Evolutionary conservation across 2,888 invertebrate genomes (phyloP).

Genomic region (Stenoptilia bipunctidactyla): DNA sequence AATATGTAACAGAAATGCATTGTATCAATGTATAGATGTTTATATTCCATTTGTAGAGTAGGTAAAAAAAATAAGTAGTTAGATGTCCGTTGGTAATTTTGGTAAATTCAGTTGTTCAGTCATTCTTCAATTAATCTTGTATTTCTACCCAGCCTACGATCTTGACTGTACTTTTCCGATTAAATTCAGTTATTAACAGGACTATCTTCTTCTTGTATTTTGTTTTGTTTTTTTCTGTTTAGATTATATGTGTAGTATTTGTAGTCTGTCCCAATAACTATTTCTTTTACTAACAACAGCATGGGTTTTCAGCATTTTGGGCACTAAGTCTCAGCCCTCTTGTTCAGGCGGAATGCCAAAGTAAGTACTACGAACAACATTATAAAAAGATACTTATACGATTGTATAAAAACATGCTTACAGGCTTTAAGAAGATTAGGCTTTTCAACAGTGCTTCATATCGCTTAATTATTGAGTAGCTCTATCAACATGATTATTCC

Average conservation of each 20-base stretch:
- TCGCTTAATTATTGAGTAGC: background rate
- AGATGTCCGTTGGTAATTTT: too few relatives aligned
- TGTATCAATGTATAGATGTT: too few relatives aligned
- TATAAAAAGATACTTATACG: conserved; percentile 7
- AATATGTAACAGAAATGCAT: too few relatives aligned
- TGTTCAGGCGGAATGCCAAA: conserved; percentile 68
- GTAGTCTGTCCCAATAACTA: background rate
- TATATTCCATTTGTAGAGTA: too few relatives aligned
- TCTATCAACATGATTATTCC: conserved; percentile 15
- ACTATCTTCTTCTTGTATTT: conserved; percentile 13
- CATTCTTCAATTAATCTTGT: too few relatives aligned
- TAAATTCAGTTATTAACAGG: conserved; percentile 60
- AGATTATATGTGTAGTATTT: conserved; percentile 1
- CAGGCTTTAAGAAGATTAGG: conserved; percentile 23
- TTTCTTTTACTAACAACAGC: conserved; percentile 61
- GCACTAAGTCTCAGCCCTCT: conserved; percentile 63
- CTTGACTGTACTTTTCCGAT: conserved; percentile 16
- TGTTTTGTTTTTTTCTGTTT: conserved; percentile 9
- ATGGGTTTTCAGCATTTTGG: conserved; percentile 71
- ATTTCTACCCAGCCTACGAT: conserved; percentile 42
- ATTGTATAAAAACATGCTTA: conserved; percentile 25
- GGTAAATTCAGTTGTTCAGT: too few relatives aligned
- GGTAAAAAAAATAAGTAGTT: too few relatives aligned
- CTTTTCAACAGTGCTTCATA: conserved; percentile 13
- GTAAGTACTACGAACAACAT: conserved; percentile 47